phyloP scores from a whole-genome alignment of 2,113 vertebrate species.

The Nesogale talazaci region DNA sequence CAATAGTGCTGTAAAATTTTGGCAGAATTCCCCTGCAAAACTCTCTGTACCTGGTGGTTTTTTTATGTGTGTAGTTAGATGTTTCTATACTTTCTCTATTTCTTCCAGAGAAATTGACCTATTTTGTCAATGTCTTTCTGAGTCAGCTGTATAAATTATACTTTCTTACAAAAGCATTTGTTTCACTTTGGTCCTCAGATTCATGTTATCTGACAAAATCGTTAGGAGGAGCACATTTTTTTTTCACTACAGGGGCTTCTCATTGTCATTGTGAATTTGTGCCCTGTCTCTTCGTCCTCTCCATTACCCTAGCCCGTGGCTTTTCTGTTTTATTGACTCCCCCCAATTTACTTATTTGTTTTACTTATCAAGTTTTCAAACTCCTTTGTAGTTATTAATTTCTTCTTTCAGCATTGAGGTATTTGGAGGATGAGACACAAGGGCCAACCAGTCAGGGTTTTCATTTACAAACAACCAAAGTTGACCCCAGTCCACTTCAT shows the following conservation, averaged over 20 bases:
- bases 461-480: conserved; percentile 2
- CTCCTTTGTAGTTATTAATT: conserved; percentile 3
- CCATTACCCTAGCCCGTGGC: no score
- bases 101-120: conserved; percentile 54
- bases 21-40: conserved; percentile 38
- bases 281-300: background rate
- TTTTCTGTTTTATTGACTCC: background rate
- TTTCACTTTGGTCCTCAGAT: conserved; percentile 40
- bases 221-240: conserved; percentile 26
- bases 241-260: background rate
- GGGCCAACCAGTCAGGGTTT: background rate
- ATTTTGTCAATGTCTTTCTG: conserved; percentile 27
- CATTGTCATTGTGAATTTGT: background rate
- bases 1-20: conserved; percentile 29
- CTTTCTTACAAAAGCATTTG: conserved; percentile 40
- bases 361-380: background rate
- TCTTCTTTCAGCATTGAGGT: background rate
- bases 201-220: conserved; percentile 22
- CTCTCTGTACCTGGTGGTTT: conserved; percentile 12
- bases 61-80: conserved; percentile 38
- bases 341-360: background rate
- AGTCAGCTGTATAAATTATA: conserved; percentile 57
- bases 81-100: conserved; percentile 31
- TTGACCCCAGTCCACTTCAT: conserved; percentile 3
- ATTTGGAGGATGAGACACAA: background rate